Conservation (phyloP, 2,888 invertebrate species). For the Drosophila paramelanica region DNA sequence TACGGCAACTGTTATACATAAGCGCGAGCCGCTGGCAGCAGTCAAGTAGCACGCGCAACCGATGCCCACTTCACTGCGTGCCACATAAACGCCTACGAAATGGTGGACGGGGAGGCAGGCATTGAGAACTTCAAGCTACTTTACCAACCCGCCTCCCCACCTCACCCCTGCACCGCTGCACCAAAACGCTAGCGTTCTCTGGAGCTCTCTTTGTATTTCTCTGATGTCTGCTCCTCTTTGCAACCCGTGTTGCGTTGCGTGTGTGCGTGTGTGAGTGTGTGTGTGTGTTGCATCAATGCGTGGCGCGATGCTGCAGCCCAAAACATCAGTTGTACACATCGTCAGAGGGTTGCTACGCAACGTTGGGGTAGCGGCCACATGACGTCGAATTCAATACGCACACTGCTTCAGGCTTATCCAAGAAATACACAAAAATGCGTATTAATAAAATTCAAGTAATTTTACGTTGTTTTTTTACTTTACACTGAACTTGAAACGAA, state of each 20-base stretch:
- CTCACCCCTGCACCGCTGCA: too few relatives aligned
- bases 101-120: not conserved
- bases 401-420: conserved; percentile 4
- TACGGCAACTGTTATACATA: conserved; percentile 37
- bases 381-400: conserved; percentile 1
- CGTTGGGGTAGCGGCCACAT: not conserved
- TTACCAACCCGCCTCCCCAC: too few relatives aligned
- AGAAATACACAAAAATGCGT: not conserved
- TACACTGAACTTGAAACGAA: too few relatives aligned
- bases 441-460: conserved; percentile 1
- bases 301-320: conserved; percentile 24
- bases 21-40: conserved; percentile 29
- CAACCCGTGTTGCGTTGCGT: not conserved
- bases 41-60: conserved; percentile 4
- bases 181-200: not conserved
- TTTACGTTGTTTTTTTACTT: too few relatives aligned
- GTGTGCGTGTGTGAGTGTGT: not conserved
- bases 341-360: not conserved
- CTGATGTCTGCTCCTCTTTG: not conserved
- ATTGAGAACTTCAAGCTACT: not conserved
- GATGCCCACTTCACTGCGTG: not conserved
- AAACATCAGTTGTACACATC: conserved; percentile 17
- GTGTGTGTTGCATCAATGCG: conserved; percentile 34
- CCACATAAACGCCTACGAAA: too few relatives aligned
- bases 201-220: conserved; percentile 28